A percentile compares a stretch with the other conserved stretches of the same genome.
phyloP scores from a whole-genome alignment of 2,113 vertebrate genomes.

The Strix uralensis region DNA sequence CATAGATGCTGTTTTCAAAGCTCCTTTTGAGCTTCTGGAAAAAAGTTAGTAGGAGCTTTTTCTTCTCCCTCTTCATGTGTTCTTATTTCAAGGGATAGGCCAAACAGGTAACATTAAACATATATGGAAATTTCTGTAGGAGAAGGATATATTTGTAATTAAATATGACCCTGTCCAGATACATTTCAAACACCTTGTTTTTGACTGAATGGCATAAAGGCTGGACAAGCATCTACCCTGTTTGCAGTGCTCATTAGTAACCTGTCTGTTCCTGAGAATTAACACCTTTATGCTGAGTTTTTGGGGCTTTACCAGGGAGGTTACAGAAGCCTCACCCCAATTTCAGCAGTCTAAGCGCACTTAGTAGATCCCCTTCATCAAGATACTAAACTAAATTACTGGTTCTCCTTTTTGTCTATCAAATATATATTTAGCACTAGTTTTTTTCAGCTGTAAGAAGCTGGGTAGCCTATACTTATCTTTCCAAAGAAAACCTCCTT shows the following conservation, averaged over 20 bases:
- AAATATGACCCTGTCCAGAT: not conserved
- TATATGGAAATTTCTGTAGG: not conserved
- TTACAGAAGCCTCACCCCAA: not conserved
- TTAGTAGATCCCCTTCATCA: not conserved
- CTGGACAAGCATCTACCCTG: not conserved
- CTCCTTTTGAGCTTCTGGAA: not conserved
- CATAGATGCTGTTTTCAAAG: not conserved
- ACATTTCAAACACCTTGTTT: not conserved
- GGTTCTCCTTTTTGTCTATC: not conserved
- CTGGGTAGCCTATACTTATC: slow-evolving; percentile 20
- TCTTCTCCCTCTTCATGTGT: not conserved
- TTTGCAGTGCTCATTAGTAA: not conserved
- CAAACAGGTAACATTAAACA: not conserved
- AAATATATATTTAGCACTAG: not conserved
- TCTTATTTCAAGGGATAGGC: not conserved
- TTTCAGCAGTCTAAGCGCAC: not conserved
- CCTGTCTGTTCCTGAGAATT: not conserved
- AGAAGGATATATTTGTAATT: not conserved
- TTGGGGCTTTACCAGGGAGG: not conserved
- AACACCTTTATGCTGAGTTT: not conserved
- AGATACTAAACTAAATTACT: not conserved
- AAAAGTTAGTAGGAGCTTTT: not conserved
- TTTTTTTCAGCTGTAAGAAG: not conserved
- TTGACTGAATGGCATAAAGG: not conserved
- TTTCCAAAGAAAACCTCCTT: not conserved